phyloP scores from a whole-genome alignment of 2,888 invertebrate species.

The Pherbina coryleti region DNA sequence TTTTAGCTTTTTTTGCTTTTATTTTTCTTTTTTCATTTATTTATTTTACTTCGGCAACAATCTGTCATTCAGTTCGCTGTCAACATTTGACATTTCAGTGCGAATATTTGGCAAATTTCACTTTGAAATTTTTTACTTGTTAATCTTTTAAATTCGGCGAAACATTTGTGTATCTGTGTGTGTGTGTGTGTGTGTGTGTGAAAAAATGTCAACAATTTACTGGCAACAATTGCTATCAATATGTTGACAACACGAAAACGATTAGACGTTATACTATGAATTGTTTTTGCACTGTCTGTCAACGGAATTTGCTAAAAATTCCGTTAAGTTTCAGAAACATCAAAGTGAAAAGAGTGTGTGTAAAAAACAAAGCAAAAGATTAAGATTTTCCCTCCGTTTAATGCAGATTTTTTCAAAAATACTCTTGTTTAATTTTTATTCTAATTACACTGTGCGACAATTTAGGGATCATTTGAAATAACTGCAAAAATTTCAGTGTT shows the following conservation, averaged over 20 bases:
- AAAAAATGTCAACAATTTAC: slow-evolving; percentile 5
- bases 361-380: neutral
- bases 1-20: neutral
- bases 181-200: neutral
- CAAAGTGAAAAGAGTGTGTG: neutral
- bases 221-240: slow-evolving; percentile 21
- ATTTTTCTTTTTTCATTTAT: neutral
- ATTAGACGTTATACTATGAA: neutral
- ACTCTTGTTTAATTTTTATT: no score
- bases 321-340: neutral
- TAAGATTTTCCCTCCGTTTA: no score
- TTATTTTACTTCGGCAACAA: neutral
- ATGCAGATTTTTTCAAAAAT: no score
- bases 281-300: neutral
- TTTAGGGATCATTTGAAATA: no score
- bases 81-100: slow-evolving; percentile 26
- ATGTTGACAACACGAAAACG: slow-evolving; percentile 14
- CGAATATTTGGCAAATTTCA: neutral
- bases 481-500: no score
- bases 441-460: no score
- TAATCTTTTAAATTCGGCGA: neutral
- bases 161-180: neutral
- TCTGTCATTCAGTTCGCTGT: slow-evolving; percentile 23
- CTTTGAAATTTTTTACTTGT: neutral
- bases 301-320: neutral